Conservation (phyloP, 1,140 invertebrate species). For the Stenopsyche tienmushanensis region DNA sequence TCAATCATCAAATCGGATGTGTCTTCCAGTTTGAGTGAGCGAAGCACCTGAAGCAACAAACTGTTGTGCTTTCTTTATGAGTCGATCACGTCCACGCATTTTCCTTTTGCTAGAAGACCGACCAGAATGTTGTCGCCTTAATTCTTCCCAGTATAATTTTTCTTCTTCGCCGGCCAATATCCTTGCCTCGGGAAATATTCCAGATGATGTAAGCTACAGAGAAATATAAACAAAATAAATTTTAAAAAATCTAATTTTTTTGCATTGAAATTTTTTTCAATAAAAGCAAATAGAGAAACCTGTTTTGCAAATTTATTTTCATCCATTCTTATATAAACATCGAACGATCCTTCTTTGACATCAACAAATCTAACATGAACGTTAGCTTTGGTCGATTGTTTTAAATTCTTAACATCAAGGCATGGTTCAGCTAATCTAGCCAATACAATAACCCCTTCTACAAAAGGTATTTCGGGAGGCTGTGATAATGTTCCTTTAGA, state of each 20-base stretch:
- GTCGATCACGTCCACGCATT: conserved; percentile 31
- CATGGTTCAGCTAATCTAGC: conserved; percentile 62
- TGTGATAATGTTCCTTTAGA: too few species aligned
- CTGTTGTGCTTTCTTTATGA: conserved; percentile 26
- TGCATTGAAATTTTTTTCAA: background rate
- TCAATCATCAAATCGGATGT: conserved; percentile 39
- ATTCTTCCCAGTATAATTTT: conserved; percentile 36
- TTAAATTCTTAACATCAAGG: conserved; percentile 63
- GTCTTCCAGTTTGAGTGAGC: conserved; percentile 19
- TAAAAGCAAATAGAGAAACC: conserved; percentile 29
- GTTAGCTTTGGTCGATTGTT: conserved; percentile 61
- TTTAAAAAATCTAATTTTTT: background rate
- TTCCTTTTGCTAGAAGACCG: conserved; percentile 33
- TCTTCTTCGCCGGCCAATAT: conserved; percentile 33
- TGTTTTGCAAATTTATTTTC: conserved; percentile 57
- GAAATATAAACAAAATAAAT: conserved; percentile 5
- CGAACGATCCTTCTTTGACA: conserved; percentile 58
- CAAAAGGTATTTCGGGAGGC: conserved; percentile 36
- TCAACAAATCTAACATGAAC: conserved; percentile 65
- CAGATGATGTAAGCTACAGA: conserved; percentile 34
- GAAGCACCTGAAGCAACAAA: background rate
- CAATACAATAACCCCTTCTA: conserved; percentile 64
- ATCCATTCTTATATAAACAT: conserved; percentile 62
- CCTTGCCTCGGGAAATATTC: conserved; percentile 24
- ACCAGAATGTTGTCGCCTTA: conserved; percentile 23